Evolutionary conservation across 2,888 invertebrate genomes (phyloP).

Genomic region (Agrochola litura): DNA sequence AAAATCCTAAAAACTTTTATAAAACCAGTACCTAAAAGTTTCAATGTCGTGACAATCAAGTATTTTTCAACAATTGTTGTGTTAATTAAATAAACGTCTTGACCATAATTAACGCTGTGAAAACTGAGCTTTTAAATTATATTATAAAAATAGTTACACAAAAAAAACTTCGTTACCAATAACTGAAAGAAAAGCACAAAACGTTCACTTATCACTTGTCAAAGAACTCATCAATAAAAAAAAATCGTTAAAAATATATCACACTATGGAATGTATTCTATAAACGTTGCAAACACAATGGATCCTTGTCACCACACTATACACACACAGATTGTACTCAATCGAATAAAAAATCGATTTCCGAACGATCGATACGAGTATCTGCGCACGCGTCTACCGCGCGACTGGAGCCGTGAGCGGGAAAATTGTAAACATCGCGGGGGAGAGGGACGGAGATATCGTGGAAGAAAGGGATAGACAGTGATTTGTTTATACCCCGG

Average conservation of each 20-base stretch:
- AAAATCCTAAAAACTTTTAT: not conserved
- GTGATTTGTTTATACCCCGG: conserved; percentile 73
- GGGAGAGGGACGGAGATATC: conserved; percentile 71
- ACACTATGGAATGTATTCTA: conserved; percentile 70
- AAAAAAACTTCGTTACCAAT: conserved; percentile 41
- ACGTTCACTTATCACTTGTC: conserved; percentile 49
- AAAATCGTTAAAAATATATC: conserved; percentile 53
- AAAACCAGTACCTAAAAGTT: conserved; percentile 17
- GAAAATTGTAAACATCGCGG: conserved; percentile 83
- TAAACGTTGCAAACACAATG: conserved; percentile 46
- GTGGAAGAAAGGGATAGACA: conserved; percentile 71
- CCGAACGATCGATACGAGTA: conserved; percentile 72
- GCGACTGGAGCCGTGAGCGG: conserved; percentile 75
- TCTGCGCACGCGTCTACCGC: conserved; percentile 74
- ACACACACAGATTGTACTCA: conserved; percentile 56
- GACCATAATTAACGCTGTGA: not conserved
- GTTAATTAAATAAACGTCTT: not conserved
- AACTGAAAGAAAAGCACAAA: conserved; percentile 9
- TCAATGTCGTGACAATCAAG: not conserved
- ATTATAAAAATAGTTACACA: not conserved
- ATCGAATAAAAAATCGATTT: conserved; percentile 62
- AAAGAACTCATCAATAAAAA: conserved; percentile 72
- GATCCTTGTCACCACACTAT: conserved; percentile 66
- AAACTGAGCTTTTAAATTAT: conserved; percentile 50
- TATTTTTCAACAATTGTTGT: not conserved